Conservation (phyloP, 2,797 vertebrate genomes). For the Delichon dasypus region DNA sequence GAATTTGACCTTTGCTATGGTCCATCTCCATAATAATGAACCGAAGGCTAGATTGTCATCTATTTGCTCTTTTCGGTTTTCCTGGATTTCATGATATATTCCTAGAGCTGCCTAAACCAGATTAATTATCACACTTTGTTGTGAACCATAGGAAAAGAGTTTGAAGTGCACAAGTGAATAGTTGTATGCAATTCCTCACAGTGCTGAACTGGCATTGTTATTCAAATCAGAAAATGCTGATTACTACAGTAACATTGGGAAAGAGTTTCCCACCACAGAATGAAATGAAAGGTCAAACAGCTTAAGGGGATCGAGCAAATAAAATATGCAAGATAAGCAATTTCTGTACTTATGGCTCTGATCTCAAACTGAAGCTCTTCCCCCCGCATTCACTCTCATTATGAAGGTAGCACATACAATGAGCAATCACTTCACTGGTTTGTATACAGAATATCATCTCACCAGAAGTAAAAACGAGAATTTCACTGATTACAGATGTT, state of each 20-base stretch:
- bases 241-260: neutral
- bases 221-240: slow-evolving; percentile 24
- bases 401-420: neutral
- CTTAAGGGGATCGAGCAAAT: slow-evolving; percentile 1
- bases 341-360: neutral
- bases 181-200: neutral
- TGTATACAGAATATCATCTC: neutral
- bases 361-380: neutral
- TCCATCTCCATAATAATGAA: slow-evolving; percentile 47
- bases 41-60: neutral
- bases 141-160: neutral
- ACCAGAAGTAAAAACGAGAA: neutral
- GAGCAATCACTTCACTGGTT: neutral
- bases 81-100: neutral
- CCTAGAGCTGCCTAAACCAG: neutral
- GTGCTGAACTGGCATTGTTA: neutral
- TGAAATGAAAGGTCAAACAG: slow-evolving; percentile 33
- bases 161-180: neutral
- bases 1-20: slow-evolving; percentile 33
- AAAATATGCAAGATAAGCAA: neutral
- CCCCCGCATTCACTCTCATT: neutral
- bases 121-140: neutral
- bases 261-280: slow-evolving; percentile 25
- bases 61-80: slow-evolving; percentile 12
- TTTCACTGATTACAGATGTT: neutral